Percentiles rank a stretch among this genome's conserved stretches.
Conservation (phyloP, 2,888 invertebrate species). For the Palloptera scutellata region DNA sequence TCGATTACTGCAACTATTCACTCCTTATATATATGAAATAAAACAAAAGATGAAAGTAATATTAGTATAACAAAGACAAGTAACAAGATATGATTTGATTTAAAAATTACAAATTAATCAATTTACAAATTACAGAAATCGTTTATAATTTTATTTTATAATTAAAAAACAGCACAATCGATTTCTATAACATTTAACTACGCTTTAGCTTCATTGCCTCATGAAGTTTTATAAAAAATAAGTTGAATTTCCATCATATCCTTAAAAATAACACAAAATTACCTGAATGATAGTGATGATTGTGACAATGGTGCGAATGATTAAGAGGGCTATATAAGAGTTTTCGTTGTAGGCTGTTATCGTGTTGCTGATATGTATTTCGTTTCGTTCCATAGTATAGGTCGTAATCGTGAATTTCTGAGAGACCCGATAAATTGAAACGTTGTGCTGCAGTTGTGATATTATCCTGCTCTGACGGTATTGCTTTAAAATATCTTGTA, state of each 20-base stretch:
- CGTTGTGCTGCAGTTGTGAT: conserved; percentile 56
- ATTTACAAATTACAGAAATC: no score
- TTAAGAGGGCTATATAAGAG: conserved; percentile 61
- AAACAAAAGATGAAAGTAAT: background rate
- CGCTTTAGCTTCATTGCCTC: no score
- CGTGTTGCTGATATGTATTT: conserved; percentile 45
- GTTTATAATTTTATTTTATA: no score
- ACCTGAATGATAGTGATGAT: conserved; percentile 49
- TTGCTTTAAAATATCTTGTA: conserved; percentile 59
- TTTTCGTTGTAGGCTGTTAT: conserved; percentile 53
- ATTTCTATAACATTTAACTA: no score
- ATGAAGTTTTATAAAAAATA: no score
- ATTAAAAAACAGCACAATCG: no score
- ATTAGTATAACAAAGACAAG: no score
- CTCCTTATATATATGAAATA: conserved; percentile 26
- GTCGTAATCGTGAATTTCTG: conserved; percentile 63
- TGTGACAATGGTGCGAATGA: conserved; percentile 57
- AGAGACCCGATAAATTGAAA: conserved; percentile 56
- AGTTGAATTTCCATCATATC: no score
- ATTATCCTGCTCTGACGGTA: conserved; percentile 60
- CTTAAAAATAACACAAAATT: conserved; percentile 19
- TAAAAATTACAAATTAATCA: no score
- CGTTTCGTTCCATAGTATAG: conserved; percentile 59
- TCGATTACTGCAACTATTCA: conserved; percentile 64
- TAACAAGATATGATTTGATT: no score